phyloP scores from a whole-genome alignment of 2,797 vertebrate species.

The Channa striata region DNA sequence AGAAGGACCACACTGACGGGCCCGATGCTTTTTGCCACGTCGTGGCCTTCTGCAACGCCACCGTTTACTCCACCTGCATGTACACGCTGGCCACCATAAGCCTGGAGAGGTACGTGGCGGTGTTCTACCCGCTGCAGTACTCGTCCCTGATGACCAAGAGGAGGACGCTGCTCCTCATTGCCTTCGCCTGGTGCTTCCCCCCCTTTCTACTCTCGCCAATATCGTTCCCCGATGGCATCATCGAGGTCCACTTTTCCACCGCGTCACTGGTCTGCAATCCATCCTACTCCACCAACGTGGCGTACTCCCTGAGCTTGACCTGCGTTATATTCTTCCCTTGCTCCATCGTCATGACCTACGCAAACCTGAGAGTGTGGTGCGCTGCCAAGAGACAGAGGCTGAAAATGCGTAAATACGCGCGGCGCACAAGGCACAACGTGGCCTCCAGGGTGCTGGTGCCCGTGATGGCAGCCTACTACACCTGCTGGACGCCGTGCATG shows the following conservation, averaged over 20 bases:
- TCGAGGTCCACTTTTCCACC: conserved; percentile 87
- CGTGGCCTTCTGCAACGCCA: conserved; percentile 87
- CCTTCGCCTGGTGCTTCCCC: conserved; percentile 87
- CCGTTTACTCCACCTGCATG: conserved; percentile 88
- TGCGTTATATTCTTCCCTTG: conserved; percentile 89
- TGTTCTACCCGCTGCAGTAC: conserved; percentile 88
- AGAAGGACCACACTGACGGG: conserved; percentile 79
- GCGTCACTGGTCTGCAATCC: conserved; percentile 90
- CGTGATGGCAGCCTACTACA: conserved; percentile 87
- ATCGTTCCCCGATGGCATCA: conserved; percentile 82
- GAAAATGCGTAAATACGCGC: conserved; percentile 76
- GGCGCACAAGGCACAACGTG: conserved; percentile 74
- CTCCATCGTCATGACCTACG: conserved; percentile 86
- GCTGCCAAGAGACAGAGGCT: conserved; percentile 85
- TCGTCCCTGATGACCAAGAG: conserved; percentile 81
- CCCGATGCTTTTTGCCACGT: conserved; percentile 84
- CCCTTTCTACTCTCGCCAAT: conserved; percentile 83
- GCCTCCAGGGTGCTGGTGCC: conserved; percentile 85
- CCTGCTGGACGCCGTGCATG: conserved; percentile 90
- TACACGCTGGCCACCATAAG: conserved; percentile 87
- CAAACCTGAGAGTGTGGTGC: conserved; percentile 88
- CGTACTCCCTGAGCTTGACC: conserved; percentile 84
- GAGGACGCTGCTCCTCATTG: conserved; percentile 82
- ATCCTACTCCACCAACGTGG: conserved; percentile 85
- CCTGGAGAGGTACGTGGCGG: conserved; percentile 87